phyloP scores from a whole-genome alignment of 2,888 invertebrate species.

The Ischnus inquisitorius region DNA sequence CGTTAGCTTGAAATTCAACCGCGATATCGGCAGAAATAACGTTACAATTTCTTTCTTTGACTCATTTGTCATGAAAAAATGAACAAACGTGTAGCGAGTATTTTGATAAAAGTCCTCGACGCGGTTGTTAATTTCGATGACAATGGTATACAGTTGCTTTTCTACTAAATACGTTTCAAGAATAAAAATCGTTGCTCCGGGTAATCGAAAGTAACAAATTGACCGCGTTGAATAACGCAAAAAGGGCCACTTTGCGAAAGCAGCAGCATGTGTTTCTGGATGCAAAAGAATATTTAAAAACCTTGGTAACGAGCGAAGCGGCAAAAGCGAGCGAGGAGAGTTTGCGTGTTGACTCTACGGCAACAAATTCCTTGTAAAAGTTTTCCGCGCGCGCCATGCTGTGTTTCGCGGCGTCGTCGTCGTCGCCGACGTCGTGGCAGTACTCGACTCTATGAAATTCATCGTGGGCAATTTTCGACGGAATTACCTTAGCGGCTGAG shows the following conservation, averaged over 20 bases:
- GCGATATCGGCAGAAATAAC: background rate
- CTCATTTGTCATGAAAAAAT: too few relatives aligned
- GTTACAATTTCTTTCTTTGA: background rate
- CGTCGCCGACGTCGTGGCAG: background rate
- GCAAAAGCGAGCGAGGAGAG: constrained; percentile 9
- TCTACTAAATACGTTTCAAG: too few relatives aligned
- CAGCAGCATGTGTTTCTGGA: background rate
- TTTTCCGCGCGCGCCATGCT: constrained; percentile 13
- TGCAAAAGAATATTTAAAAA: constrained; percentile 6
- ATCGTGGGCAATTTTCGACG: constrained; percentile 56
- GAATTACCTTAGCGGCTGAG: constrained; percentile 46
- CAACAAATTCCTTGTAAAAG: constrained; percentile 23
- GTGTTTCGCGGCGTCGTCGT: constrained; percentile 14
- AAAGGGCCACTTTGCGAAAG: background rate
- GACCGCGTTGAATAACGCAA: background rate
- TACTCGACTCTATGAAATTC: constrained; percentile 59
- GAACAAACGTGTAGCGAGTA: too few relatives aligned
- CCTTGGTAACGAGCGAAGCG: constrained; percentile 13
- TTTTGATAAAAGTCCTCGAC: too few relatives aligned
- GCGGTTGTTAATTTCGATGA: too few relatives aligned
- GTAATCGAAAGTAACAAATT: too few relatives aligned
- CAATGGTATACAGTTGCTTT: too few relatives aligned
- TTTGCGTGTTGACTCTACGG: constrained; percentile 19
- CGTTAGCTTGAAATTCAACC: background rate
- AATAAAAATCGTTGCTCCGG: too few relatives aligned